Evolutionary conservation across 2,797 vertebrate genomes (phyloP).

Genomic region (Enteromius fasciolatus): DNA sequence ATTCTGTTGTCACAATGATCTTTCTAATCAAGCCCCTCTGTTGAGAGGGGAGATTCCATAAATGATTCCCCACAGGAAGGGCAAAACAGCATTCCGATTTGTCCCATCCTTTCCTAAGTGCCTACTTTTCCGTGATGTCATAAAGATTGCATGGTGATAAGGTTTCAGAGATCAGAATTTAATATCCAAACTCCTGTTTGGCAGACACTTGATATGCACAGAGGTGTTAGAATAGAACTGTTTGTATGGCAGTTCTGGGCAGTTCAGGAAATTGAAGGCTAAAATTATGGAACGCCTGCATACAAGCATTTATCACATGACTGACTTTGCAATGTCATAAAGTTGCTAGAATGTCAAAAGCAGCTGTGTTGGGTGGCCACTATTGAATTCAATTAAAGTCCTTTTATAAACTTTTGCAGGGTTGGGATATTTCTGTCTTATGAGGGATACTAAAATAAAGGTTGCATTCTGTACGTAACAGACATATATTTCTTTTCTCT

Average conservation of each 20-base stretch:
- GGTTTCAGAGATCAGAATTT: conserved; percentile 45
- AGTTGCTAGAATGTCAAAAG: conserved; percentile 29
- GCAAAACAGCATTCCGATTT: conserved; percentile 36
- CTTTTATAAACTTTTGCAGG: conserved; percentile 18
- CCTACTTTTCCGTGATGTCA: conserved; percentile 47
- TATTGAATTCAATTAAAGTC: conserved; percentile 14
- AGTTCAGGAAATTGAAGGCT: conserved; percentile 29
- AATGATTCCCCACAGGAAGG: conserved; percentile 25
- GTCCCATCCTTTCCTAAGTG: conserved; percentile 23
- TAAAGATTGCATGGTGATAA: conserved; percentile 40
- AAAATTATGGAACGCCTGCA: neutral
- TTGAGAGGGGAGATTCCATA: conserved; percentile 42
- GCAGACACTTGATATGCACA: conserved; percentile 31
- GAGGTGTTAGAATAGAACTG: conserved; percentile 6
- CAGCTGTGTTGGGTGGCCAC: conserved; percentile 1
- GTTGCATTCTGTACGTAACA: neutral
- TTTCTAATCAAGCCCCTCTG: conserved; percentile 28
- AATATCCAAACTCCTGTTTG: conserved; percentile 35
- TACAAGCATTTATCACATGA: conserved; percentile 4
- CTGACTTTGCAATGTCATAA: conserved; percentile 36
- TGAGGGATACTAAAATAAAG: neutral
- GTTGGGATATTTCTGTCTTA: neutral
- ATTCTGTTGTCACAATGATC: conserved; percentile 48
- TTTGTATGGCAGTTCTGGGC: conserved; percentile 22
- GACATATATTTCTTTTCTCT: conserved; percentile 2